These are phyloP conservation scores for Leucophenga montana DNA, from an alignment of 2,888 invertebrate species.

Conservation along the genomic window DNA sequence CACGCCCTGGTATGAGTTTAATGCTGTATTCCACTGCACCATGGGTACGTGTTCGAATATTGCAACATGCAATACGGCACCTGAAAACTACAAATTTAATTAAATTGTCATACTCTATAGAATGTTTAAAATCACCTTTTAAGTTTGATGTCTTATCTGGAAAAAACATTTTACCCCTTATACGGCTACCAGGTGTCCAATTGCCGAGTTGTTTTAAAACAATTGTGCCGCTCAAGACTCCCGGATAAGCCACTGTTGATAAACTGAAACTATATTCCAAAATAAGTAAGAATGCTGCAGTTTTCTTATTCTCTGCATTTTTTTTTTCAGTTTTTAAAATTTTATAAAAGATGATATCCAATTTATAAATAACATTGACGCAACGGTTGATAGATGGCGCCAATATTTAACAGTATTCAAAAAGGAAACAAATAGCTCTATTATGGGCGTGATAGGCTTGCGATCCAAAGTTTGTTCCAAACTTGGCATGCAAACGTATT, in stretches of 20 bases:
- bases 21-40: slow-evolving; percentile 53
- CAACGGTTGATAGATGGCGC: no score
- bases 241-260: slow-evolving; percentile 83
- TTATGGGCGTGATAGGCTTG: no score
- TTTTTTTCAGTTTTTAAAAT: not conserved
- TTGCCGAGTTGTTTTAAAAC: slow-evolving; percentile 79
- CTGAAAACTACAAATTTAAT: slow-evolving; percentile 48
- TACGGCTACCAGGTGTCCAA: slow-evolving; percentile 79
- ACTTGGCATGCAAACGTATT: no score
- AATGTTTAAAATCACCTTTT: slow-evolving; percentile 50
- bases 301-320: not conserved
- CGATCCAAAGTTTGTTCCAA: no score
- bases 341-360: no score
- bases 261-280: slow-evolving; percentile 78
- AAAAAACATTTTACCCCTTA: slow-evolving; percentile 62
- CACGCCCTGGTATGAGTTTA: slow-evolving; percentile 56
- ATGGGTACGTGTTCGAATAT: slow-evolving; percentile 68
- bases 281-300: not conserved
- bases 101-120: not conserved
- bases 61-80: slow-evolving; percentile 57
- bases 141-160: slow-evolving; percentile 69
- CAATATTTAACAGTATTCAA: no score
- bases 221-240: slow-evolving; percentile 75
- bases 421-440: no score
- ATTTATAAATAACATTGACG: no score